Base-by-base conservation (phyloP, 2,888 invertebrate genomes). In the Drosophila paucipuncta region DNA sequence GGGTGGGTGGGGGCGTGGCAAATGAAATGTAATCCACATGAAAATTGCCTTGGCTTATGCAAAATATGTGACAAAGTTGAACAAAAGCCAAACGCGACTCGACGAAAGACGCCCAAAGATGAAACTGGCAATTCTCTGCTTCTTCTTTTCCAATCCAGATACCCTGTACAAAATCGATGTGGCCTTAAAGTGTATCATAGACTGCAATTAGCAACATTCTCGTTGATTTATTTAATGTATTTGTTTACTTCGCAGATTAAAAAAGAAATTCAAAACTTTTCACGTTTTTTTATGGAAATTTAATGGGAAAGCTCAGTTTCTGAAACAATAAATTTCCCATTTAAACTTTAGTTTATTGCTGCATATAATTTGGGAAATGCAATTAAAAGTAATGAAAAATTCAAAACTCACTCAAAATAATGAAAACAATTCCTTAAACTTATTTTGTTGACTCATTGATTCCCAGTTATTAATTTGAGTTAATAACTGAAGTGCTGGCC, bases 21-120 rank as follows among this genome's bases (percentile, higher is more conserved):
- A 85, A 82, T 89, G 87, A 85, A 89, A 82, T 80, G 83, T 91
- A 91, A 90, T 90, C 91, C 85, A 82, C 73, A 85, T 86, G 87
- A 83, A 90, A 90, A 91, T 90, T 90, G 90, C 85, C 82, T 64
- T 70, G 83, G 86, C 91, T 91, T 90, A 81, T 78, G 83, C 80
- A 72, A 70, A 82, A 87, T 57, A 41, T 86, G 80, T 78, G 73
- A 84, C 80, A 82, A 83, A 83, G 70, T 83, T 76, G 71, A 82
- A 55, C 79, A 57, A 72, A 68, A 74, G 67, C 63, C 73, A 53
- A 69, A 63, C 31, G 43, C 66, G 28, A 49, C 30, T 52, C 30
- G 49, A 6, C 22, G 37, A 18, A 41, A 39, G 11, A 52, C 39
- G 55, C 41, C 13, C 71, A 31, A 25, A 11, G 6, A 11, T 5